A percentile compares a stretch with the other conserved stretches of the same genome.
These are phyloP conservation scores for Elachura formosa DNA, from an alignment of 2,113 vertebrate species.

Conservation along the genomic window DNA sequence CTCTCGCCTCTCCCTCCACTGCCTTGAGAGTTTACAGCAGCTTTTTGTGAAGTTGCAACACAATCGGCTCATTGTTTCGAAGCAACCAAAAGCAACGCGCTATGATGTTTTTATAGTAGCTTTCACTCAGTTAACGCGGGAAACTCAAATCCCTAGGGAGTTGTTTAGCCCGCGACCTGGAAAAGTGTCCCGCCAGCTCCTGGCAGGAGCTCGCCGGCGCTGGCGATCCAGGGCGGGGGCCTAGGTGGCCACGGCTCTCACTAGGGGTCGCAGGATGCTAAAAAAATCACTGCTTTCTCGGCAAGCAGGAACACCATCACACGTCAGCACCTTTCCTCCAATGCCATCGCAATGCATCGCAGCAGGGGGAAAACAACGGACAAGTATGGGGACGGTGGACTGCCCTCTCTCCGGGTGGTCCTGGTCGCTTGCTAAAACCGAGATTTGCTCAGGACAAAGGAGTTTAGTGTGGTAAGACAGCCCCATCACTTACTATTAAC, in stretches of 20 bases:
- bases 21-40: not conserved
- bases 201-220: not conserved
- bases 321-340: not conserved
- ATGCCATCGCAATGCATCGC: fast-evolving
- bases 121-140: not conserved
- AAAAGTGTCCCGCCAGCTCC: not conserved
- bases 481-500: not conserved
- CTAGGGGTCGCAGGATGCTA: slow-evolving; percentile 74
- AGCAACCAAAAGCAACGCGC: not conserved
- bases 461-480: not conserved
- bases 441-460: not conserved
- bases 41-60: not conserved
- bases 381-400: not conserved
- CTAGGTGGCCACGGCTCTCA: slow-evolving; percentile 52
- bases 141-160: not conserved
- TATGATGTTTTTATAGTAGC: not conserved
- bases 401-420: not conserved
- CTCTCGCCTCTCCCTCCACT: not conserved
- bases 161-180: not conserved
- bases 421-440: not conserved
- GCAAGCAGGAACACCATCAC: not conserved
- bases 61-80: not conserved
- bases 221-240: not conserved
- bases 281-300: slow-evolving; percentile 36
- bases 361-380: fast-evolving